Evolutionary conservation across 2,888 invertebrate species (phyloP).

Genomic region (Trichopria drosophilae): DNA sequence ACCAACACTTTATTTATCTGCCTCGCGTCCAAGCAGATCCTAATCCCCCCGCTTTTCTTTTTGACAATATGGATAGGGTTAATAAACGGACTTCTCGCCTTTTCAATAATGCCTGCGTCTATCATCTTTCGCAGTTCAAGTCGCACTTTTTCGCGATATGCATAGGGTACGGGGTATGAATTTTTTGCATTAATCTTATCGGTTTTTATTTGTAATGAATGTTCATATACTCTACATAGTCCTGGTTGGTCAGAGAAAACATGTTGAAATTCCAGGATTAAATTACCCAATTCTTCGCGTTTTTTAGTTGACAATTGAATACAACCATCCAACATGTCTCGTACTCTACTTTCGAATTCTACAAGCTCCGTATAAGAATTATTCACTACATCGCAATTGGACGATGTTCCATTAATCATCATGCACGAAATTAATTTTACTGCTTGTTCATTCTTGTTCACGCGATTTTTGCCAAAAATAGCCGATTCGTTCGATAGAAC

Average conservation of each 20-base stretch:
- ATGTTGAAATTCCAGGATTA: slow-evolving; percentile 4
- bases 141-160: slow-evolving; percentile 6
- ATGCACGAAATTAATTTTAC: too few relatives aligned
- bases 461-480: too few relatives aligned
- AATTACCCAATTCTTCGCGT: background rate
- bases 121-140: slow-evolving; percentile 6
- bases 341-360: too few relatives aligned
- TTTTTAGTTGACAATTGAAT: too few relatives aligned
- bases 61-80: too few relatives aligned
- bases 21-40: slow-evolving; percentile 9
- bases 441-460: too few relatives aligned
- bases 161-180: slow-evolving; percentile 7
- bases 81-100: slow-evolving; percentile 8
- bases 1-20: slow-evolving; percentile 10
- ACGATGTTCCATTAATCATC: too few relatives aligned
- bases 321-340: too few relatives aligned
- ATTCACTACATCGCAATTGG: too few relatives aligned
- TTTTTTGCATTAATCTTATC: background rate
- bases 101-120: slow-evolving; percentile 15
- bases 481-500: too few relatives aligned
- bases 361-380: too few relatives aligned
- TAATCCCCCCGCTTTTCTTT: slow-evolving; percentile 6
- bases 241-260: slow-evolving; percentile 9
- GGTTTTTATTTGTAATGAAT: slow-evolving; percentile 7
- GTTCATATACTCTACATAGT: slow-evolving; percentile 6